Base-by-base conservation (phyloP, 2,113 vertebrate species). In the Pseudonaja textilis region DNA sequence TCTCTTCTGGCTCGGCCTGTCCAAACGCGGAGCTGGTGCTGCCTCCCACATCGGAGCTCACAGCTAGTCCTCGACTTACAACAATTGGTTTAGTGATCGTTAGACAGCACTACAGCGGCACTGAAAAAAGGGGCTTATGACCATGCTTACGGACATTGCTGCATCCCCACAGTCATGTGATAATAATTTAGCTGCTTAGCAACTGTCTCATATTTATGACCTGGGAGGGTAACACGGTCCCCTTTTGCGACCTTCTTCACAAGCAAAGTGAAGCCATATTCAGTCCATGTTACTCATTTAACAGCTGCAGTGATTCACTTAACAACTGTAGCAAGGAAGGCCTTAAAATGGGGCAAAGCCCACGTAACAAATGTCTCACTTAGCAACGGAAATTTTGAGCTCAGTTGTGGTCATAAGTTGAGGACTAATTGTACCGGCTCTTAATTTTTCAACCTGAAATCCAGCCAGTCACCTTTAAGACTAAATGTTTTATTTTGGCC, bases 1-100 rank as follows among this genome's bases (percentile, higher is more conserved):
- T 0, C 42, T 5, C 57, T 4, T 39, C 1, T 25, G 20, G 14
- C 11, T 23, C 4, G 1, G 87, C 3, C 8, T 3, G 5, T 7
- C 29, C 0, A 10, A 92, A 52, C 29, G 89, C 20, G 89, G 1
- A 0, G 6, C 69, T 4, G 1, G 6, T 22, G 4, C 2, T 26
- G 69, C 34, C 42, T 85, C 69, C 54, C 16, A 29, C 69, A 3
- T 39, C 16, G 34, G n/a, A 39, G 5, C 69, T 11, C 22, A 29
- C 61, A 64, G 26, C 10, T 29, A 29, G 59, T 64, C 26, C 59
- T 64, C 10, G 3, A 64, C 59, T 29, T 61, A 26, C 3, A 61
- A 11, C 25, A 0, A 3, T 29, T 14, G 4, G 1, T 64, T 64
- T 64, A 69, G 12, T 16, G 29, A 69, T 29, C 11, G 3, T 64